Evolutionary conservation across 1,140 invertebrate species (phyloP).

Genomic region (Mamestra configurata): DNA sequence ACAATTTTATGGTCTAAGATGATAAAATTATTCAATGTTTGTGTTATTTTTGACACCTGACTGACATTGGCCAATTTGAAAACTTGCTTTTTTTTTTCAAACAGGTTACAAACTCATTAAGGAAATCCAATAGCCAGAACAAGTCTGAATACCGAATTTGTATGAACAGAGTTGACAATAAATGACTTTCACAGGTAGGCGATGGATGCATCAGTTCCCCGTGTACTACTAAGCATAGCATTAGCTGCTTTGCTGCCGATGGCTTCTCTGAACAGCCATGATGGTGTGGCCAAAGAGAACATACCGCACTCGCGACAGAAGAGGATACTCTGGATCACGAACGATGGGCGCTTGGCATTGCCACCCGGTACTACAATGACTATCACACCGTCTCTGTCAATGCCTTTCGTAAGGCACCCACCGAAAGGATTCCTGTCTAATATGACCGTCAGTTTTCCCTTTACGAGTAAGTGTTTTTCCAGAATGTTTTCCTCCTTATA

Average conservation of each 20-base stretch:
- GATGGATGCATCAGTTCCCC: constrained; percentile 79
- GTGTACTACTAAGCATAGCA: constrained; percentile 82
- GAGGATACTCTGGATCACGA: constrained; percentile 94
- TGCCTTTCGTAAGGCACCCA: constrained; percentile 94
- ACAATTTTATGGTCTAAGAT: too few species aligned
- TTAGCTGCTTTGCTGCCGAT: constrained; percentile 78
- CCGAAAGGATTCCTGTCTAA: constrained; percentile 95
- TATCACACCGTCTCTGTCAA: constrained; percentile 93
- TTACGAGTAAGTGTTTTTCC: constrained; percentile 90
- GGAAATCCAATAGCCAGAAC: neutral
- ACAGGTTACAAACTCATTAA: too few species aligned
- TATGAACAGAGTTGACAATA: too few species aligned
- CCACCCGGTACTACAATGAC: constrained; percentile 94
- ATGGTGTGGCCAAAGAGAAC: constrained; percentile 75
- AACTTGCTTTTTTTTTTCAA: neutral
- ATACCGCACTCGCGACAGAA: constrained; percentile 92
- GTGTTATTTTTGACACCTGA: neutral
- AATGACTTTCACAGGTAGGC: constrained; percentile 62
- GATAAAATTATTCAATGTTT: neutral
- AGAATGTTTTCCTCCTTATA: neutral
- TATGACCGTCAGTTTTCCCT: constrained; percentile 95
- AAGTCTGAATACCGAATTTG: neutral
- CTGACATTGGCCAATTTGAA: constrained; percentile 1
- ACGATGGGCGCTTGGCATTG: constrained; percentile 93
- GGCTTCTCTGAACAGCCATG: constrained; percentile 70